Base-by-base conservation (phyloP, 2,888 invertebrate genomes). In the Tipula helvola region DNA sequence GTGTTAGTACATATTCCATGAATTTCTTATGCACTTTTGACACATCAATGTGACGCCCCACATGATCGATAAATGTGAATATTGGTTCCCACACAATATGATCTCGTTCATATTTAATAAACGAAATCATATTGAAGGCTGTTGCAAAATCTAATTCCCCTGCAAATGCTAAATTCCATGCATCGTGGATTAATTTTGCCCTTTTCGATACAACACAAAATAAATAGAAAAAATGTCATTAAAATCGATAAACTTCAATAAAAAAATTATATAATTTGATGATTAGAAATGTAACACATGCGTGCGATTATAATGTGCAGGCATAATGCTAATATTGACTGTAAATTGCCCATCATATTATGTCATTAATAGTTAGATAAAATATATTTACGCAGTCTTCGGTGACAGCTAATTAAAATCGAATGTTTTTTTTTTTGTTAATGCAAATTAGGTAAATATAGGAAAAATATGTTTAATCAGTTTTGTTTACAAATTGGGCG, bases 41-140 rank as follows among this genome's bases (percentile, higher is more conserved):
- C 89, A 93, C 93, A 88, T 95, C 94, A 88, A 96, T 95, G 88
- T 95, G 95, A 87, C 95, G 92, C 42, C 96, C 95, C 87, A 96
- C 93, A 89, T 96, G 96, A 90, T 96, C 96, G 85, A 96, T 95
- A 92, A 96, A 95, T 2, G 96, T 96, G 89, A 96, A 96, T 8
- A 96, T 94, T 0, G 96, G 96, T 90, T 96, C 95, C 96, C 96
- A 97, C 0, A 96, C 96, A 0, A 96, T 91, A 88, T 95, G 95
- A 88, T 95, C 94, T 41, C 95, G 93, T 90, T 96, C 96, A 85
- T 94, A 92, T 89, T 93, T 94, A 90, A 96, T 91, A 89, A 96
- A 96, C 52, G 95, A 91, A 0, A 96, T 96, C 95, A 96, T 95
- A 89, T 96, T 95, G 36, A 97, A 92, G 0, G 96, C 96, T 0